Evolutionary conservation across 2,888 invertebrate species (phyloP).

Genomic region (Falcaria lacertinaria): DNA sequence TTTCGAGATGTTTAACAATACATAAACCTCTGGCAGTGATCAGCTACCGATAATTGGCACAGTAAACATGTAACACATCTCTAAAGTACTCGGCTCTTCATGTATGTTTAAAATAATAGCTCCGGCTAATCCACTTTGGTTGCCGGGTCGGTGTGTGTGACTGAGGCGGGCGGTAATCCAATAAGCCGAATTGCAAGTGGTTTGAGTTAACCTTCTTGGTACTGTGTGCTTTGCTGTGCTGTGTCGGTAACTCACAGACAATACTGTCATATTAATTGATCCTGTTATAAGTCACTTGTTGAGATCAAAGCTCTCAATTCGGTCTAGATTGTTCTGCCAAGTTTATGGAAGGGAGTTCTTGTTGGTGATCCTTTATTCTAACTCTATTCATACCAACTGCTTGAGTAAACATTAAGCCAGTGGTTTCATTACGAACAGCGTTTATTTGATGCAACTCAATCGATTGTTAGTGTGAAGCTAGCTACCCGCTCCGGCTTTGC

Average conservation of each 20-base stretch:
- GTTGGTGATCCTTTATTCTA: too few species aligned
- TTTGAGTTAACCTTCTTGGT: constrained; percentile 52
- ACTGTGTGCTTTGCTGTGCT: constrained; percentile 20
- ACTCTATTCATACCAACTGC: too few species aligned
- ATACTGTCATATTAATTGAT: neutral
- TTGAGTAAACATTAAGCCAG: too few species aligned
- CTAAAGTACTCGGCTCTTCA: neutral
- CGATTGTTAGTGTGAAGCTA: too few species aligned
- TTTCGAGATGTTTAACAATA: too few species aligned
- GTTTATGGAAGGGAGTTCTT: too few species aligned
- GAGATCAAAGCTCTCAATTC: too few species aligned
- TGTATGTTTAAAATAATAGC: constrained; percentile 3
- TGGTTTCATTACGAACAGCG: too few species aligned
- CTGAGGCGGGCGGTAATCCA: constrained; percentile 44
- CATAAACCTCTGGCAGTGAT: neutral
- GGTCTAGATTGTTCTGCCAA: neutral
- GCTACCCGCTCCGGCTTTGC: too few species aligned
- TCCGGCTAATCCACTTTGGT: constrained; percentile 2
- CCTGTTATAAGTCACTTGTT: too few species aligned
- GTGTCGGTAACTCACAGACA: constrained; percentile 14
- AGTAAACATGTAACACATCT: neutral
- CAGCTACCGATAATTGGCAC: neutral
- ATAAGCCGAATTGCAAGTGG: constrained; percentile 52
- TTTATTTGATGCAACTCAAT: too few species aligned
- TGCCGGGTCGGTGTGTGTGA: constrained; percentile 8